A percentile compares a stretch with the other conserved stretches of the same genome.
phyloP scores from a whole-genome alignment of 2,888 invertebrate species.

The Cheilosia vulpina region DNA sequence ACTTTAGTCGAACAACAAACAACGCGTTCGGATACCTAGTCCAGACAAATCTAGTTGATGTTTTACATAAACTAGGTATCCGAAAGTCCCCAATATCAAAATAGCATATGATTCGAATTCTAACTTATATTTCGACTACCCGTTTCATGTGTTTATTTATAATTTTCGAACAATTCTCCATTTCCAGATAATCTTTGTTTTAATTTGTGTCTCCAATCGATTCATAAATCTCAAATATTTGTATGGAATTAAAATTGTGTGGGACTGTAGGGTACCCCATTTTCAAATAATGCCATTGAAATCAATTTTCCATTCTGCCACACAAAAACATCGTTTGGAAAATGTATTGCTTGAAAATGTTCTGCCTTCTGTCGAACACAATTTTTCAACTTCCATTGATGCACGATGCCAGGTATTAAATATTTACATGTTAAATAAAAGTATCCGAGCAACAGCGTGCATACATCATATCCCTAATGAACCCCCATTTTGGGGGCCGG shows the following conservation, averaged over 20 bases:
- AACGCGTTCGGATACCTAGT: too few species aligned
- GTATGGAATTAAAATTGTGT: constrained; percentile 1
- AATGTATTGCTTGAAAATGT: constrained; percentile 1
- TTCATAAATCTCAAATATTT: constrained; percentile 27
- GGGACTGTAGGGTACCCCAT: not conserved
- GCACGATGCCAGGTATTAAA: constrained; percentile 50
- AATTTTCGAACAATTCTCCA: not conserved
- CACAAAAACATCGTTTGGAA: constrained; percentile 14
- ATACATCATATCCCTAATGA: constrained; percentile 52
- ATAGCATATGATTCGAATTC: too few species aligned
- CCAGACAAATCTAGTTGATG: too few species aligned
- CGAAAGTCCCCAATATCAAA: too few species aligned
- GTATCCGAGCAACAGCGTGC: constrained; percentile 54
- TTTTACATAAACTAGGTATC: too few species aligned
- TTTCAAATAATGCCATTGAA: constrained; percentile 21
- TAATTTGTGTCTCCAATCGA: constrained; percentile 18
- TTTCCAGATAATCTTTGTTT: not conserved
- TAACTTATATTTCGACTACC: too few species aligned
- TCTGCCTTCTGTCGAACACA: constrained; percentile 1
- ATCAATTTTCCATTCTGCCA: constrained; percentile 12
- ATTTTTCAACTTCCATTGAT: constrained; percentile 4
- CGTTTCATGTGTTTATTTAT: too few species aligned
- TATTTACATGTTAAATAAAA: constrained; percentile 69
- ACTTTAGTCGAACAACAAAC: too few species aligned
- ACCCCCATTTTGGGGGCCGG: constrained; percentile 14